Evolutionary conservation across 2,113 vertebrate species (phyloP), one percentile per base, ranked within the genome.

Genomic region (Corynorhinus townsendii): DNA sequence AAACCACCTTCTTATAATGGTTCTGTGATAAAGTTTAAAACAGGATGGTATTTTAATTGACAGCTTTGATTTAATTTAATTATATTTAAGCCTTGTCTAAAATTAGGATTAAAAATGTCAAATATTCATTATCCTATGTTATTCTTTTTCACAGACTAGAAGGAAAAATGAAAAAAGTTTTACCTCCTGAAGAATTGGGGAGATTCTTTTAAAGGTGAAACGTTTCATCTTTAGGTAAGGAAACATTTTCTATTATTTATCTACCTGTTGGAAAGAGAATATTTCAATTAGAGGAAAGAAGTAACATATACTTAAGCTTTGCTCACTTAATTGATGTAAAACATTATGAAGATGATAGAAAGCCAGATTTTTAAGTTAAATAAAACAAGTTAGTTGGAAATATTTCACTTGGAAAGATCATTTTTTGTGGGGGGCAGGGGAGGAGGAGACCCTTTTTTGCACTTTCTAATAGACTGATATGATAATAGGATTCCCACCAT

Each of bases 211-310:
- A 71, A 92, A 95, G 8, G 45, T 79, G n/a, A 84, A 90, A 83
- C 28, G 47, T 86, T 77, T 75, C 85, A 82, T 79, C 45, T 94
- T 77, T 96, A 92, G 97, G 97, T 97, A 98, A 97, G 0, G 19
- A 33, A 45, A 79, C 14, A 0, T 91, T 95, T 97, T 86, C 43
- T 97, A 33, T 66, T 79, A 38, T 72, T 88, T 94, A 35, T 91
- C 16, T 38, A 59, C 91, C 33, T 83, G 20, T 90, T 89, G 54
- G 90, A 89, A 95, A 89, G 56, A 91, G 4, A 72, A 16, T 4
- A 82, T 94, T 91, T 94, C 33, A 62, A 7, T 83, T 59, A 86
- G 62, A 93, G 40, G 10, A 33, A 82, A 84, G 22, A 88, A 93
- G 28, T 71, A 77, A 40, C 12, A 66, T 28, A 16, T 33, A 85